Base-by-base conservation (phyloP, 2,113 vertebrate species). In the Tragelaphus strepsiceros region DNA sequence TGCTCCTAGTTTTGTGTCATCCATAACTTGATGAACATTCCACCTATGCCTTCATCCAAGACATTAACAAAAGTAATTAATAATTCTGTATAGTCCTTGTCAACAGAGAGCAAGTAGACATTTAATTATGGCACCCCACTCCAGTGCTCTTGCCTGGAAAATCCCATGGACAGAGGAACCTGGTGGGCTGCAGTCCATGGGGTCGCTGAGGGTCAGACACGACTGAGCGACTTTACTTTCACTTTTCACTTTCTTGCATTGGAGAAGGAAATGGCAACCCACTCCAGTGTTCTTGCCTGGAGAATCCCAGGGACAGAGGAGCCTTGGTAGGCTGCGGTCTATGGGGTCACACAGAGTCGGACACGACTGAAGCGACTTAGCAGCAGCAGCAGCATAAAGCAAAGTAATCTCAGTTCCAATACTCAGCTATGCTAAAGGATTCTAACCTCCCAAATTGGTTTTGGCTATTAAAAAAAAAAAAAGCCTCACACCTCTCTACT, bases 51-150 rank as follows among this genome's bases (percentile, higher is more conserved):
- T 22, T 93, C 93, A 87, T 77, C 53, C 12, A 94, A 95, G 86
- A 95, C 96, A 97, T 97, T 97, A 97, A 97, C 91, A 93, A 96
- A 97, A 88, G 86, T 90, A 97, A 97, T 98, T 96, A 95, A 97
- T 97, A 97, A 97, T 95, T 95, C 89, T 49, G 24, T 88, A 83
- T 95, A 96, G 92, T 95, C 88, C 61, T 95, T 97, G 90, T 97
- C 92, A 96, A 59, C 7, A 12, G 59, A 96, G 32, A 96, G 53
- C 71, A 88, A 71, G 64, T 54, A 92, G 58, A 92, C 61, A 95
- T 77, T 91, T 59, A 83, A 95, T 3, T 94, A 49, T 49, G 49
- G 49, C 11, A 49, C 49, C 49, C 49, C 49, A 49, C 49, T 49
- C 49, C 49, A 49, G 49, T 49, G 12, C 49, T 49, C 49, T 49